Conservation (phyloP, 2,888 invertebrate species). For the Cantharis nigra region DNA sequence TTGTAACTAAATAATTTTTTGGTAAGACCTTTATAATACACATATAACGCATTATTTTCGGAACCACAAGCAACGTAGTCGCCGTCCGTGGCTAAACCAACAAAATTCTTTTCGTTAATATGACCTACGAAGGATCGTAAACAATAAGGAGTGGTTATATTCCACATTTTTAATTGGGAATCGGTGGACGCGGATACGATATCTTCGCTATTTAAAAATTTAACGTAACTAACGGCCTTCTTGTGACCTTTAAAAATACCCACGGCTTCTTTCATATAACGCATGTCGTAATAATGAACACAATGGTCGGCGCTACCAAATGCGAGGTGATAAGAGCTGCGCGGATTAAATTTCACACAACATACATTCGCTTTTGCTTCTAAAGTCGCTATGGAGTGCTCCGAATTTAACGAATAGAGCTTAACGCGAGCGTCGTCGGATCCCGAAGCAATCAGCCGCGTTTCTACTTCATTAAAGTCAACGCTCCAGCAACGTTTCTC, state of each 20-base stretch:
- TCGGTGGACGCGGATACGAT: slow-evolving; percentile 93
- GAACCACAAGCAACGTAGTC: slow-evolving; percentile 94
- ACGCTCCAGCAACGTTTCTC: slow-evolving; percentile 96
- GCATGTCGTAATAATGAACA: slow-evolving; percentile 93
- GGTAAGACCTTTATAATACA: slow-evolving; percentile 89
- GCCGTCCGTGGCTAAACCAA: slow-evolving; percentile 89
- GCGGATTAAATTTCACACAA: slow-evolving; percentile 89
- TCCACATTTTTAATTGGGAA: slow-evolving; percentile 90
- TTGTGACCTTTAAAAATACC: slow-evolving; percentile 86
- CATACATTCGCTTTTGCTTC: slow-evolving; percentile 95
- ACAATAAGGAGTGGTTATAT: slow-evolving; percentile 76
- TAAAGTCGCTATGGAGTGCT: slow-evolving; percentile 83
- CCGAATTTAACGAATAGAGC: slow-evolving; percentile 87
- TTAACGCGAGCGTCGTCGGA: slow-evolving; percentile 93
- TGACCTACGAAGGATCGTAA: slow-evolving; percentile 88
- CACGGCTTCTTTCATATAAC: slow-evolving; percentile 80
- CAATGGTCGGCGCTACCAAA: slow-evolving; percentile 97
- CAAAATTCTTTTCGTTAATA: slow-evolving; percentile 94
- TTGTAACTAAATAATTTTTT: slow-evolving; percentile 85
- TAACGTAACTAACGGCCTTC: slow-evolving; percentile 93
- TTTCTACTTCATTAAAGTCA: slow-evolving; percentile 91
- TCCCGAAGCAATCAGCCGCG: slow-evolving; percentile 86
- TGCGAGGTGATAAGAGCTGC: slow-evolving; percentile 84
- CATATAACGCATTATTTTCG: slow-evolving; percentile 90
- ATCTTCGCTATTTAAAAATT: slow-evolving; percentile 82